Base-by-base conservation (phyloP, 1,140 invertebrate genomes). In the Ceratosolen fusciceps region DNA sequence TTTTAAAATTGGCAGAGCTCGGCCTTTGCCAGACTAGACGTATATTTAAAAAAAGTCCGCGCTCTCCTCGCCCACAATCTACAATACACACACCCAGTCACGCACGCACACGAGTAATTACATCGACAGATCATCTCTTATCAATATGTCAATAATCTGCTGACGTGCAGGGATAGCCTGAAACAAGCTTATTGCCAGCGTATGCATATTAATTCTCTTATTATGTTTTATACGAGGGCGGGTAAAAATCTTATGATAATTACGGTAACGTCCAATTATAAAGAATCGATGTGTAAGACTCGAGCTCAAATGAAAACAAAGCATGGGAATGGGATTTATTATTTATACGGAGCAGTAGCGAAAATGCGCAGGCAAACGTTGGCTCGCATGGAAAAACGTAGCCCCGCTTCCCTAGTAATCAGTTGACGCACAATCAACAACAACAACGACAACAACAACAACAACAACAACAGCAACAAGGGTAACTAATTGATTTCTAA, bases 141-240 rank as follows among this genome's bases (percentile, higher is more conserved):
- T 58, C 56, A 58, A 29, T 58, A 29, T 58, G 56, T 58, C n/a
- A 58, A 58, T 58, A 58, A n/a, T 58, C 12, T 58, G 29, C 26
- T n/a, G n/a, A n/a, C n/a, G n/a, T n/a, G 5, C 1, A 58, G 24
- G 29, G 56, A 58, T 58, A 58, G 29, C 56, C 24, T 58, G 56
- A 29, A 58, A 58, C 12, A 29, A 7, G 4, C 26, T 29, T n/a
- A 58, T 58, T 26, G 5, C 12, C 29, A 29, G 24, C 29, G 29
- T 58, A 29, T 29, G 12, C 29, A 8, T 58, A 58, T 58, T 26
- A 58, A 58, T 58, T 29, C 56, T n/a, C n/a, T n/a, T n/a, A n/a
- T n/a, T n/a, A n/a, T n/a, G n/a, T n/a, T n/a, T n/a, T n/a, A n/a
- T n/a, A n/a, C n/a, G n/a, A n/a, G n/a, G n/a, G n/a, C n/a, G n/a